Percentiles rank a stretch among this genome's conserved stretches.
Conservation (phyloP, 2,888 invertebrate genomes). For the Stenichneumon culpator region DNA sequence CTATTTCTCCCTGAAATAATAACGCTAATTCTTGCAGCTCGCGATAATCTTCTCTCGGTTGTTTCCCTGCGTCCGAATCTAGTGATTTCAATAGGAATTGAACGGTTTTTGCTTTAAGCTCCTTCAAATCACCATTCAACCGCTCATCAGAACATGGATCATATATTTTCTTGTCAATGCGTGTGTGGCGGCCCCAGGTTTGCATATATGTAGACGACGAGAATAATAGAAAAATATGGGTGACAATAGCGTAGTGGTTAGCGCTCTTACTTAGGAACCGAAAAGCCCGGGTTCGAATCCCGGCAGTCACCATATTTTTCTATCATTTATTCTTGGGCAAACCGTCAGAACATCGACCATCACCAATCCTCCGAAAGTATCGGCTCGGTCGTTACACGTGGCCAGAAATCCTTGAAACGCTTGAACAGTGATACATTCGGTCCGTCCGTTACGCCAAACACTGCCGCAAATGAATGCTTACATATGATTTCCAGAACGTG, state of each 20-base stretch:
- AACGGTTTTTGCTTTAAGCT: neutral
- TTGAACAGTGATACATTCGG: conserved; percentile 60
- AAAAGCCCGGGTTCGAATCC: too few relatives aligned
- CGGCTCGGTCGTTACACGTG: too few relatives aligned
- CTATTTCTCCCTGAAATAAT: neutral
- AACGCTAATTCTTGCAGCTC: conserved; percentile 1
- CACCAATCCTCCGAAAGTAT: too few relatives aligned
- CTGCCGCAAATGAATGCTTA: conserved; percentile 31
- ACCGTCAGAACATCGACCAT: too few relatives aligned
- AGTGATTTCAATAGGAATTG: neutral
- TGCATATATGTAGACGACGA: too few relatives aligned
- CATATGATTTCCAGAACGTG: conserved; percentile 18
- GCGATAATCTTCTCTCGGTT: conserved; percentile 1
- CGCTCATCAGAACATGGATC: conserved; percentile 8
- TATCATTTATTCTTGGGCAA: too few relatives aligned
- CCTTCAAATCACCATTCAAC: neutral
- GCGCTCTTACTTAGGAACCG: too few relatives aligned
- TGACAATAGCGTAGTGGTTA: too few relatives aligned
- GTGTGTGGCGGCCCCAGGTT: too few relatives aligned
- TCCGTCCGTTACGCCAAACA: conserved; percentile 33
- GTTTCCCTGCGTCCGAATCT: neutral
- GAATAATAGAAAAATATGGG: too few relatives aligned
- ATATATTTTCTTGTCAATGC: conserved; percentile 48
- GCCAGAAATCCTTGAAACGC: conserved; percentile 61
- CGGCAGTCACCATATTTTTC: too few relatives aligned